Evolutionary conservation across 1,140 invertebrate genomes (phyloP).

Genomic region (Camponotus vicinus): DNA sequence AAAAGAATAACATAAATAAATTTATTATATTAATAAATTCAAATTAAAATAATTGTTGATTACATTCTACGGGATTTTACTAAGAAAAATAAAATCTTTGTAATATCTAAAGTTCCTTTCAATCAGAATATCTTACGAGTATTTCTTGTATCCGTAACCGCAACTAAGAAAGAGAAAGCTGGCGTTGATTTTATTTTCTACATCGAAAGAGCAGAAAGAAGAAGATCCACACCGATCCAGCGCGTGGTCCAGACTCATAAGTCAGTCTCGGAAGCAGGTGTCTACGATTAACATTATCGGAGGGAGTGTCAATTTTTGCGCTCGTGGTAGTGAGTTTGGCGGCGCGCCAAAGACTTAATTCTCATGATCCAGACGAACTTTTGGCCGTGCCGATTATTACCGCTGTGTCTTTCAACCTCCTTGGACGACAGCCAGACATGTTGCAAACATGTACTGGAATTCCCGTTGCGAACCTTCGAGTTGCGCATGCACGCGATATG

Average conservation of each 20-base stretch:
- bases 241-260: constrained; percentile 71
- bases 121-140: neutral
- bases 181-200: neutral
- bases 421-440: constrained; percentile 79
- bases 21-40: neutral
- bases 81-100: neutral
- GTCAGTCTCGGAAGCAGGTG: constrained; percentile 73
- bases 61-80: neutral
- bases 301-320: constrained; percentile 65
- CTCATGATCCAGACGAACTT: constrained; percentile 77
- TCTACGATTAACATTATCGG: constrained; percentile 76
- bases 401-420: constrained; percentile 78
- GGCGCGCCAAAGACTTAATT: constrained; percentile 68
- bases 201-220: constrained; percentile 3
- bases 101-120: neutral
- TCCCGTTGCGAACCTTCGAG: constrained; percentile 69
- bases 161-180: neutral
- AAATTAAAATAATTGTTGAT: neutral
- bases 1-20: neutral
- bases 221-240: constrained; percentile 47
- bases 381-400: constrained; percentile 75
- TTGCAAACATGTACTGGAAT: constrained; percentile 75
- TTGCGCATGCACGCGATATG: constrained; percentile 52
- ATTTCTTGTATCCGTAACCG: neutral
- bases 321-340: constrained; percentile 66